These are phyloP conservation scores for Ammodytes marinus DNA, from an alignment of 2,113 vertebrate genomes.

Conservation along the genomic window DNA sequence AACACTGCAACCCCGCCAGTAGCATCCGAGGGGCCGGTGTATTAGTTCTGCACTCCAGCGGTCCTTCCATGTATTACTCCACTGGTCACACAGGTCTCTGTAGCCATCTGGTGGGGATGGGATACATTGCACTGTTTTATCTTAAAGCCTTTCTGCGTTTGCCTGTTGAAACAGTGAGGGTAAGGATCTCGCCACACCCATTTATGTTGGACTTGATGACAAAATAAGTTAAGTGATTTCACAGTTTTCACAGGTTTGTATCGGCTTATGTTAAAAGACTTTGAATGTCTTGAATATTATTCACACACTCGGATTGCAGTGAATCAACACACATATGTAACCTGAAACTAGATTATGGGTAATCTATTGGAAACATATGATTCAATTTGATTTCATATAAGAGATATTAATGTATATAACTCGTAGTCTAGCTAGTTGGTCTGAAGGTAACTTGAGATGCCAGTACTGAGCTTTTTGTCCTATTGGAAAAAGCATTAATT, in stretches of 20 bases:
- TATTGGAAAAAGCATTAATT: no score
- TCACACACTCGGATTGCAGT: not conserved
- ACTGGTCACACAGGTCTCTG: conserved; percentile 11
- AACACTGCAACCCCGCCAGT: conserved; percentile 36
- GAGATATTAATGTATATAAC: not conserved
- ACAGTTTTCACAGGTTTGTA: not conserved
- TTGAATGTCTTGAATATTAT: not conserved
- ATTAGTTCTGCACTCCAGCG: conserved; percentile 64
- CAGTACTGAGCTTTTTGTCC: no score
- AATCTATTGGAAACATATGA: no score
- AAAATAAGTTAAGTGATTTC: not conserved
- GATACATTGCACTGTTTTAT: not conserved
- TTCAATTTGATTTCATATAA: no score
- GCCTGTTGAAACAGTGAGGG: not conserved
- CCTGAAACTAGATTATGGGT: not conserved
- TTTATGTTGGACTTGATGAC: not conserved
- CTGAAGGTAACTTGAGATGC: no score
- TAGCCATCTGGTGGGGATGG: conserved; percentile 50
- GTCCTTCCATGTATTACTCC: not conserved
- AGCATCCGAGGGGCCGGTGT: not conserved
- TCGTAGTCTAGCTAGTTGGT: not conserved
- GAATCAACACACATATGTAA: not conserved
- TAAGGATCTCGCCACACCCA: no score
- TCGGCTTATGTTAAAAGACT: not conserved
- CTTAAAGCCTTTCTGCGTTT: not conserved